A percentile compares a stretch with the other conserved stretches of the same genome.
phyloP scores from a whole-genome alignment of 1,140 invertebrate species.

The Monomorium pharaonis region DNA sequence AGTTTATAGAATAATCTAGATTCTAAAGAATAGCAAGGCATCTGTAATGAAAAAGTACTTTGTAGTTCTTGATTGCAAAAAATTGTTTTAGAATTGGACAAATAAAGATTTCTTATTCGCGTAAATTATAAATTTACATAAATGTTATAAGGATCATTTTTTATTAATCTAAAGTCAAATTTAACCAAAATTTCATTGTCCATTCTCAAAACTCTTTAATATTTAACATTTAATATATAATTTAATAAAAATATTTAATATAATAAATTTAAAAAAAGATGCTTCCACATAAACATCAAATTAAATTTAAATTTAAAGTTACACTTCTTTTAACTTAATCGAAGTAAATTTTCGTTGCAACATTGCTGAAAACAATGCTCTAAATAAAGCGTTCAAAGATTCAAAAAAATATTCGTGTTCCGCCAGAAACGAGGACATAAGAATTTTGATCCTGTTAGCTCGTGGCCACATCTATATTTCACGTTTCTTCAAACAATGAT shows the following conservation, averaged over 20 bases:
- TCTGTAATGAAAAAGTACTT: background rate
- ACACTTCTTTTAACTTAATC: background rate
- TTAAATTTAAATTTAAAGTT: slow-evolving; percentile 42
- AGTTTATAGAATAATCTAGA: background rate
- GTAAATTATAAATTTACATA: background rate
- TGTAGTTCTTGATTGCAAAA: background rate
- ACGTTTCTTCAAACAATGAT: slow-evolving; percentile 23
- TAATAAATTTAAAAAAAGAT: background rate
- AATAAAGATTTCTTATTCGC: slow-evolving; percentile 14
- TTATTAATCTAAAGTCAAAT: background rate
- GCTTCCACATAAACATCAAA: background rate
- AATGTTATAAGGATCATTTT: background rate
- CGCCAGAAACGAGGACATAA: background rate
- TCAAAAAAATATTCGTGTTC: slow-evolving; percentile 14
- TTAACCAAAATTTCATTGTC: background rate
- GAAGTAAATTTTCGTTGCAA: slow-evolving; percentile 30
- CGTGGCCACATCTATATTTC: slow-evolving; percentile 31
- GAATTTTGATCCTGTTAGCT: slow-evolving; percentile 29
- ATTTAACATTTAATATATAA: slow-evolving; percentile 12
- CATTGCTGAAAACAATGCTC: slow-evolving; percentile 11
- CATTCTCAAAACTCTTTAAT: background rate
- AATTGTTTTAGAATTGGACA: background rate
- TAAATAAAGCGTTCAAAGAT: slow-evolving; percentile 45
- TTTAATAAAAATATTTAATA: background rate
- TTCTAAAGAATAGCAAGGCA: background rate